Evolutionary conservation across 2,113 vertebrate species (phyloP).

Genomic region (Tapirus terrestris): DNA sequence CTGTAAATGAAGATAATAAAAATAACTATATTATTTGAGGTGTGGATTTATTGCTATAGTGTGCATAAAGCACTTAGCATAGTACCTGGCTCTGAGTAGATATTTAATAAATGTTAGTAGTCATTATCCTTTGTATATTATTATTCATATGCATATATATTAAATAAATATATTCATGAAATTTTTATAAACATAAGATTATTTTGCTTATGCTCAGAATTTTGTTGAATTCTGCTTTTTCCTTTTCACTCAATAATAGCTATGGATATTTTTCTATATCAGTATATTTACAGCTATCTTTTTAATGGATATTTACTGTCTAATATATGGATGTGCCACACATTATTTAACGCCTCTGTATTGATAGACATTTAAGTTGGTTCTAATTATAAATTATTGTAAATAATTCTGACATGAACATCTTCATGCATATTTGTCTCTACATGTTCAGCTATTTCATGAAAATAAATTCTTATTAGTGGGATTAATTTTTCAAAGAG

Average conservation of each 20-base stretch:
- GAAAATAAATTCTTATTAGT: conserved; percentile 28
- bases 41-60: not conserved
- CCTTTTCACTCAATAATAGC: not conserved
- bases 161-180: not conserved
- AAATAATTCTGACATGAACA: conserved; percentile 23
- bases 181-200: not conserved
- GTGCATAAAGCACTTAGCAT: not conserved
- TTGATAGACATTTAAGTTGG: not conserved
- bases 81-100: not conserved
- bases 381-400: not conserved
- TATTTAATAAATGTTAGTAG: not conserved
- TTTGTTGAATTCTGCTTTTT: not conserved
- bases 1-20: not conserved
- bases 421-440: not conserved
- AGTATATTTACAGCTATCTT: not conserved
- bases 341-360: not conserved
- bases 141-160: not conserved
- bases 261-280: not conserved
- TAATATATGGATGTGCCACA: not conserved
- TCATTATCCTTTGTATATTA: not conserved
- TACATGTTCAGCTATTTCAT: not conserved
- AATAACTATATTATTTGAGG: not conserved
- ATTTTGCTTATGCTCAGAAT: not conserved
- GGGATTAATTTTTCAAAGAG: not conserved
- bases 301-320: not conserved